Conservation (phyloP, 1,140 invertebrate species). For the Drosophila kohkoa region DNA sequence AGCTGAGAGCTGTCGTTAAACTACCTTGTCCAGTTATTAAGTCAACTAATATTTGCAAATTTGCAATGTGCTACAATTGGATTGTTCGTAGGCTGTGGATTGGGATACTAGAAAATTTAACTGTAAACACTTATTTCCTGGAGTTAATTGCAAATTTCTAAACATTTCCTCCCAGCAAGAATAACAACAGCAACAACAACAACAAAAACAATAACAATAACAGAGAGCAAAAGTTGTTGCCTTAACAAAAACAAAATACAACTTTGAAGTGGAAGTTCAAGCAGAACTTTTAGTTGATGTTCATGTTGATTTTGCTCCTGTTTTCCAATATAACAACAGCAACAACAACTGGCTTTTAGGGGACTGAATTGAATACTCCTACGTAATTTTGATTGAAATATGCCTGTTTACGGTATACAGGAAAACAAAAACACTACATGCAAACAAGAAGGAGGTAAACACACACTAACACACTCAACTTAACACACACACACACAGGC, state of each 20-base stretch:
- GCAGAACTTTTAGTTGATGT: conserved; percentile 18
- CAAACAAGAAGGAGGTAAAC: conserved; percentile 23
- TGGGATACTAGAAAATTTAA: conserved; percentile 38
- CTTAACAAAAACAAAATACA: conserved; percentile 46
- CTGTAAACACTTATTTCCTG: conserved; percentile 77
- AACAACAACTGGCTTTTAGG: conserved; percentile 40
- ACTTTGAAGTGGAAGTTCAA: conserved; percentile 21
- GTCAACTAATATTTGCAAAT: conserved; percentile 31
- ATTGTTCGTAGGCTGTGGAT: neutral
- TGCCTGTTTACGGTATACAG: conserved; percentile 69
- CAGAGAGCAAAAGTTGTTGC: conserved; percentile 11
- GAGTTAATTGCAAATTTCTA: conserved; percentile 80
- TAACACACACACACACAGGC: neutral
- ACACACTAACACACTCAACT: too few relatives aligned
- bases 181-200: conserved; percentile 15
- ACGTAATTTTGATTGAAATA: conserved; percentile 82
- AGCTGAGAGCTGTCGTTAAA: neutral
- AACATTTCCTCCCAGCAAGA: conserved; percentile 49
- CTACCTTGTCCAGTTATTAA: conserved; percentile 6
- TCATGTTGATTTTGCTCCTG: conserved; percentile 22
- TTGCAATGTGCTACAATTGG: conserved; percentile 12
- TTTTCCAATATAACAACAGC: conserved; percentile 15
- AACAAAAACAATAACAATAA: conserved; percentile 30
- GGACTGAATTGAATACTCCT: conserved; percentile 57
- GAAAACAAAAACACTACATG: conserved; percentile 35